Evolutionary conservation across 2,113 vertebrate genomes (phyloP).

Genomic region (Cettia cetti): DNA sequence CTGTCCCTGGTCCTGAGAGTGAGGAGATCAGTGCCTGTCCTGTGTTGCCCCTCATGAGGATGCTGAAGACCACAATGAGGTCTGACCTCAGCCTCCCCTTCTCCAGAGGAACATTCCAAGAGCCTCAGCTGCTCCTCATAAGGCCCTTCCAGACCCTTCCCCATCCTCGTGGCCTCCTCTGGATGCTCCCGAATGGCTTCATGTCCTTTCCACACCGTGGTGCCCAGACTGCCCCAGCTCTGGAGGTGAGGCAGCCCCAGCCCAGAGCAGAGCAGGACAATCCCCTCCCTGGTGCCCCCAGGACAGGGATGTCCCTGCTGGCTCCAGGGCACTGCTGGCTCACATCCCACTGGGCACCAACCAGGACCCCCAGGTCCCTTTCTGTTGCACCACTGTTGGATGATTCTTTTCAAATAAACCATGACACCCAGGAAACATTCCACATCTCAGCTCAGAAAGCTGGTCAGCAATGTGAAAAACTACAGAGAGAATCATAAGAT

Average conservation of each 20-base stretch:
- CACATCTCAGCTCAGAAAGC: background rate
- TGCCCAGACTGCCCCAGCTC: background rate
- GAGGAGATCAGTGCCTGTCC: background rate
- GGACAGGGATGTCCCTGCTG: background rate
- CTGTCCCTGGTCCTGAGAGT: background rate
- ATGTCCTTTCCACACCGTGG: background rate
- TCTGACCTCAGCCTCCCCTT: background rate
- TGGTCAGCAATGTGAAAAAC: background rate
- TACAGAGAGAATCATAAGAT: background rate
- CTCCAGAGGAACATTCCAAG: background rate
- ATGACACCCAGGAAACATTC: background rate
- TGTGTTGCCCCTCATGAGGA: background rate
- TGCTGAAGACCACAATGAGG: fast-evolving
- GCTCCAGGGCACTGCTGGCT: background rate
- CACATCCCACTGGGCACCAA: background rate
- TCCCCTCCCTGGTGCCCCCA: background rate
- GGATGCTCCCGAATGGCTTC: background rate
- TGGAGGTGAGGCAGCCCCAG: background rate
- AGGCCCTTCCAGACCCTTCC: background rate
- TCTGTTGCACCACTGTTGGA: background rate
- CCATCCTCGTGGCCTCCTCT: background rate
- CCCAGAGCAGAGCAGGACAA: background rate
- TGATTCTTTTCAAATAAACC: background rate
- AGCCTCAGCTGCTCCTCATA: background rate
- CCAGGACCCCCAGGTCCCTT: background rate